Evolutionary conservation across 2,888 invertebrate species (phyloP), one percentile per base, ranked within the genome.

Genomic region (Chymomyza procnemis): DNA sequence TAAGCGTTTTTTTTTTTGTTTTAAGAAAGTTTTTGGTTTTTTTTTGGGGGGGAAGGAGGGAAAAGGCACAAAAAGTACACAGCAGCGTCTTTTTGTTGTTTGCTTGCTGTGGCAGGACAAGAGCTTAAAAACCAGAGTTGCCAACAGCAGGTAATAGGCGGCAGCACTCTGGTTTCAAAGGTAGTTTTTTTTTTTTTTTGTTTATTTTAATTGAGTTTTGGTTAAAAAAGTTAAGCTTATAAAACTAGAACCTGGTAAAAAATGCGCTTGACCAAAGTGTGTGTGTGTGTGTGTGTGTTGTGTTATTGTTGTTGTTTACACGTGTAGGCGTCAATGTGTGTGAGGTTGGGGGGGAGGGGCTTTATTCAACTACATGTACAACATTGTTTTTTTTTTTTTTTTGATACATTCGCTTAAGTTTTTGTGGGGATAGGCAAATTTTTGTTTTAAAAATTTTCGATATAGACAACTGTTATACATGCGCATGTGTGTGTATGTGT

Each of bases 1-100:
- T 71, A 74, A 73, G 50, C 50, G 50, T 67, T 77, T 71, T 57
- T 55, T 19, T 16, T n/a, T n/a, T n/a, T n/a, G n/a, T n/a, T n/a
- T n/a, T n/a, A n/a, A n/a, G 34, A 41, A 41, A 50, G 16, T 50
- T 50, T 19, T n/a, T n/a, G n/a, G n/a, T n/a, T n/a, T n/a, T n/a
- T n/a, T n/a, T n/a, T n/a, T n/a, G n/a, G n/a, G n/a, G n/a, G n/a
- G n/a, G n/a, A n/a, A n/a, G n/a, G n/a, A n/a, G n/a, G n/a, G 50
- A 50, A 18, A 50, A 50, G 19, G 50, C n/a, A n/a, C n/a, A n/a
- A n/a, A 41, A 4, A 12, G 34, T 12, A 41, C 12, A 12, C 12
- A 41, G 12, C 12, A 41, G 12, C 34, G 34, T 12, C 34, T 34
- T 4, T 6, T 26, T 26, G 26, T 26, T 26, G 26, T 26, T 4